phyloP scores from a whole-genome alignment of 2,888 invertebrate genomes.

The Kryphioiulus occultus region DNA sequence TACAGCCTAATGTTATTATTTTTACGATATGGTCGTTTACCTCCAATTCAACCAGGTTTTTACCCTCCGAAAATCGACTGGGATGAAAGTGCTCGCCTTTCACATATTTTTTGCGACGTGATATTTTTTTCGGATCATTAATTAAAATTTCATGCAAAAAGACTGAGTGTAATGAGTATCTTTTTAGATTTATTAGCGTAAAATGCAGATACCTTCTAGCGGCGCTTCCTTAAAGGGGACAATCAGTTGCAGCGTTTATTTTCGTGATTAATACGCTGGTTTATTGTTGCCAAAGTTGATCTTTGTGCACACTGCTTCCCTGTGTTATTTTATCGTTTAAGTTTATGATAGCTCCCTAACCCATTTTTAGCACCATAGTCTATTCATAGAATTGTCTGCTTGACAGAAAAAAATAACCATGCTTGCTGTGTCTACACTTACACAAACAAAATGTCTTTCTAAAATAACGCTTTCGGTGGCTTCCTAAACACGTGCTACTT shows the following conservation, averaged over 20 bases:
- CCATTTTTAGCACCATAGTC: neutral
- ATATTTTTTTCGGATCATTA: neutral
- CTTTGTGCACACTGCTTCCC: neutral
- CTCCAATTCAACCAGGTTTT: constrained; percentile 5
- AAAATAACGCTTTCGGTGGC: neutral
- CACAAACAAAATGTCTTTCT: neutral
- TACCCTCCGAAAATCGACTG: neutral
- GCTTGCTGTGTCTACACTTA: constrained; percentile 5
- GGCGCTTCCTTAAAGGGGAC: neutral
- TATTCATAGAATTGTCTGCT: constrained; percentile 5
- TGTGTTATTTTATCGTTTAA: neutral
- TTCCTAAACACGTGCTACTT: neutral
- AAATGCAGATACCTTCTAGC: neutral
- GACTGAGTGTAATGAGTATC: neutral
- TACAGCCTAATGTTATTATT: neutral
- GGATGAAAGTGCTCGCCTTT: neutral
- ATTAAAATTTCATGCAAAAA: neutral
- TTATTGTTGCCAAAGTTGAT: neutral
- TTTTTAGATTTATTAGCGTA: neutral
- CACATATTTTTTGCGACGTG: no score
- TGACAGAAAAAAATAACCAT: neutral
- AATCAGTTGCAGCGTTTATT: neutral
- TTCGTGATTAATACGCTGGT: neutral
- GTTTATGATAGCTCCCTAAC: neutral
- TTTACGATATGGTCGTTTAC: constrained; percentile 5